Conservation (phyloP, 2,888 invertebrate species). For the Neoascia interrupta region DNA sequence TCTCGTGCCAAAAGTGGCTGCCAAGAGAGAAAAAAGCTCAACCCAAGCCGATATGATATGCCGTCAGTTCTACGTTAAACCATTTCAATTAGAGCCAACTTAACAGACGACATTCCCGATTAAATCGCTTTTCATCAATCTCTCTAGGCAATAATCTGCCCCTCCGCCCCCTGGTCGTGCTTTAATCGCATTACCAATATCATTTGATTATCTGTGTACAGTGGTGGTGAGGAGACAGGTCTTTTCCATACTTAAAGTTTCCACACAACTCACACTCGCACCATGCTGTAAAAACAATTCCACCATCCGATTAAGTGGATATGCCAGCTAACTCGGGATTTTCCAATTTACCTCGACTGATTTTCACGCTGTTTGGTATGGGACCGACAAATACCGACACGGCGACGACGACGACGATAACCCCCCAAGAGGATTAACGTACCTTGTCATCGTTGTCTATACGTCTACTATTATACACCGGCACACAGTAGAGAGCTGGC, state of each 20-base stretch:
- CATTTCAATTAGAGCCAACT: constrained; percentile 64
- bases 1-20: too few relatives aligned
- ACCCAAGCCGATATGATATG: too few relatives aligned
- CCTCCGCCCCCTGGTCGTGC: constrained; percentile 21
- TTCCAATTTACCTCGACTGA: constrained; percentile 67
- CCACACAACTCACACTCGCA: constrained; percentile 21
- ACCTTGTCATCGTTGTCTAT: constrained; percentile 23
- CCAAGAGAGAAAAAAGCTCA: too few relatives aligned
- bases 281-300: constrained; percentile 66
- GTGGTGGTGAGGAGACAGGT: too few relatives aligned
- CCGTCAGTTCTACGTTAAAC: too few relatives aligned
- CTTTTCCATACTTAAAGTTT: too few relatives aligned
- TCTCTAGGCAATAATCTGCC: constrained; percentile 50
- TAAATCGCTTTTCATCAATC: constrained; percentile 62
- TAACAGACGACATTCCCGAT: constrained; percentile 51
- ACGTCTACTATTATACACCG: too few relatives aligned
- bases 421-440: constrained; percentile 53
- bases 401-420: background rate
- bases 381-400: constrained; percentile 28
- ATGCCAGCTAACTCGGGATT: constrained; percentile 67
- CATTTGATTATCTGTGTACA: constrained; percentile 67
- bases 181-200: constrained; percentile 67
- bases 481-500: too few relatives aligned
- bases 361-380: constrained; percentile 59
- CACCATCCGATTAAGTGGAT: constrained; percentile 67